phyloP scores from a whole-genome alignment of 2,888 invertebrate species.

The Molanna angustata region DNA sequence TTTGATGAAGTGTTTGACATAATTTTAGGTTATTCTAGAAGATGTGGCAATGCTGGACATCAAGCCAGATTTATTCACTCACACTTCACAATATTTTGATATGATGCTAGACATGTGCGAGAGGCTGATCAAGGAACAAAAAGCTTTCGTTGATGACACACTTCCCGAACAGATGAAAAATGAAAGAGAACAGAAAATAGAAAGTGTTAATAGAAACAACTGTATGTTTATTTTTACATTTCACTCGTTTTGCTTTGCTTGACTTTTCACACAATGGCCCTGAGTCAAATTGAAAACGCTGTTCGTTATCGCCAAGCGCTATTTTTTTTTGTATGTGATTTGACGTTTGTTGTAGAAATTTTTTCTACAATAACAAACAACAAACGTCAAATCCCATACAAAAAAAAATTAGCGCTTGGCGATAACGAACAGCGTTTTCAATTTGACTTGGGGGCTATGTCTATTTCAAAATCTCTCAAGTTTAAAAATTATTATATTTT shows the following conservation, averaged over 20 bases:
- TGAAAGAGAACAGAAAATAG: conserved; percentile 85
- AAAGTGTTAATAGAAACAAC: conserved; percentile 82
- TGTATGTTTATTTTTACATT: conserved; percentile 53
- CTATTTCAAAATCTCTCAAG: too few species aligned
- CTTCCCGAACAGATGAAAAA: conserved; percentile 92
- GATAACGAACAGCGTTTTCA: too few species aligned
- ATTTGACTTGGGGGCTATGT: too few species aligned
- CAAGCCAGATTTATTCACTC: conserved; percentile 88
- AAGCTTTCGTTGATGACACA: conserved; percentile 96
- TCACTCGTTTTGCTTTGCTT: too few species aligned
- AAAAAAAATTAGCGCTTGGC: too few species aligned
- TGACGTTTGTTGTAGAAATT: too few species aligned
- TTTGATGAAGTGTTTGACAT: too few species aligned
- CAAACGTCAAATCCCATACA: too few species aligned
- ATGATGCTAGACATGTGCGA: conserved; percentile 85
- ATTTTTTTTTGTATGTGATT: neutral
- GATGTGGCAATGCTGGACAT: conserved; percentile 90
- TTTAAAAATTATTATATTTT: too few species aligned
- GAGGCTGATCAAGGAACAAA: conserved; percentile 79
- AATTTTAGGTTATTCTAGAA: conserved; percentile 71
- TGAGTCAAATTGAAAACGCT: neutral
- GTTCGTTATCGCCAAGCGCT: neutral
- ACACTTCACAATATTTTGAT: conserved; percentile 97
- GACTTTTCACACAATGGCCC: neutral
- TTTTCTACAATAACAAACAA: too few species aligned